Evolutionary conservation across 2,113 vertebrate species (phyloP).

Genomic region (Microtus montanus): DNA sequence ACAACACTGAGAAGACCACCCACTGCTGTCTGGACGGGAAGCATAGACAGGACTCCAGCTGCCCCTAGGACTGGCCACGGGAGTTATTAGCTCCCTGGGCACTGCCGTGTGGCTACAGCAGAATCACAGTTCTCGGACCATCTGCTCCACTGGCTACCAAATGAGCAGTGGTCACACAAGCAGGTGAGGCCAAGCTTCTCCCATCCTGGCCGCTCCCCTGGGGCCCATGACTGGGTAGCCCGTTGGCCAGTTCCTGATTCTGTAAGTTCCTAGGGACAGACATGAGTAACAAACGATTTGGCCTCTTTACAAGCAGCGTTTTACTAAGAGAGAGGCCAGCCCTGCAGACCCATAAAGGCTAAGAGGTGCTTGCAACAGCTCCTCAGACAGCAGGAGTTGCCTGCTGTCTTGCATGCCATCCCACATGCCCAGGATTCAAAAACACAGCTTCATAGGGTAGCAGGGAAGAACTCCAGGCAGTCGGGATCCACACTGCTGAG

Average conservation of each 20-base stretch:
- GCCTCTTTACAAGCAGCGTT: not conserved
- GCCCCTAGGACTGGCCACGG: accelerated
- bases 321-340: not conserved
- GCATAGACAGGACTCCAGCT: not conserved
- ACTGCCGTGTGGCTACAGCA: slow-evolving; percentile 23
- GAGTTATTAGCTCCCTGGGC: not conserved
- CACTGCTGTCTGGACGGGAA: too few relatives aligned
- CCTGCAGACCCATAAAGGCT: not conserved
- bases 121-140: not conserved
- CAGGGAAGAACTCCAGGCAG: not conserved
- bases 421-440: not conserved
- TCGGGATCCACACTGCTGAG: not conserved
- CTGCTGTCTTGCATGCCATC: not conserved
- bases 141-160: not conserved
- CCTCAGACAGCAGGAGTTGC: not conserved
- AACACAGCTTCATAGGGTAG: not conserved
- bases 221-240: not conserved
- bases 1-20: not conserved
- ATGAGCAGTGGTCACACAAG: not conserved
- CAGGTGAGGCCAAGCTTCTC: not conserved
- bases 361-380: not conserved
- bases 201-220: not conserved
- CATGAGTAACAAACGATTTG: not conserved
- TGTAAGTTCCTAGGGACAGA: not conserved
- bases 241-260: not conserved